Evolutionary conservation across 2,797 vertebrate genomes (phyloP).

Genomic region (Sebastiscus albofasciatus): DNA sequence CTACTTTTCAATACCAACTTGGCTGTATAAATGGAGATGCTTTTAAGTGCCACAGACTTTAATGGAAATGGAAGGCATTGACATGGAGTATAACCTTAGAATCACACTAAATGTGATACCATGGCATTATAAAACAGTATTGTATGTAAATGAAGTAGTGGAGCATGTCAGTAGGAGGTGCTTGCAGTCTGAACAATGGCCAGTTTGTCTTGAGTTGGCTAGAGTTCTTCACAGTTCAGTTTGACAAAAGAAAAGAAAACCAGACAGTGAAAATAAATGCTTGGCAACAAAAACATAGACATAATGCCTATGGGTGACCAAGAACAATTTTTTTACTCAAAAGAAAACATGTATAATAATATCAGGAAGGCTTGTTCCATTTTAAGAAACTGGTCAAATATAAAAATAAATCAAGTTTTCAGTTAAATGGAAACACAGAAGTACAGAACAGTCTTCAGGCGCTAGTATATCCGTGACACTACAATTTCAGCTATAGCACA

Average conservation of each 20-base stretch:
- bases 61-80: constrained; percentile 29
- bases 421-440: constrained; percentile 38
- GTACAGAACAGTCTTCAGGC: constrained; percentile 38
- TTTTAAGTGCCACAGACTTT: constrained; percentile 33
- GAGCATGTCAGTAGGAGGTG: neutral
- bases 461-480: constrained; percentile 31
- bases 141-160: neutral
- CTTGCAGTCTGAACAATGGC: neutral
- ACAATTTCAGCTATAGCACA: constrained; percentile 52
- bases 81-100: constrained; percentile 21
- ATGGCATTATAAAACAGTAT: constrained; percentile 21
- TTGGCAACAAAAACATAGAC: neutral
- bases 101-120: constrained; percentile 12
- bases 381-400: neutral
- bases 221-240: neutral
- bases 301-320: neutral
- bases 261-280: neutral
- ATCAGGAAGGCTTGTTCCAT: neutral
- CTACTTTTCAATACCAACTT: constrained; percentile 25
- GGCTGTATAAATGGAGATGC: constrained; percentile 30
- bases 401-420: constrained; percentile 30
- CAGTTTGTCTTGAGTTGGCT: constrained; percentile 12
- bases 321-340: neutral
- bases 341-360: neutral
- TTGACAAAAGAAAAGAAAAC: neutral